Percentiles rank a stretch among this genome's conserved stretches.
These are phyloP conservation scores for Paramisgurnus dabryanus DNA, from an alignment of 2,113 vertebrate genomes.

Conservation along the genomic window DNA sequence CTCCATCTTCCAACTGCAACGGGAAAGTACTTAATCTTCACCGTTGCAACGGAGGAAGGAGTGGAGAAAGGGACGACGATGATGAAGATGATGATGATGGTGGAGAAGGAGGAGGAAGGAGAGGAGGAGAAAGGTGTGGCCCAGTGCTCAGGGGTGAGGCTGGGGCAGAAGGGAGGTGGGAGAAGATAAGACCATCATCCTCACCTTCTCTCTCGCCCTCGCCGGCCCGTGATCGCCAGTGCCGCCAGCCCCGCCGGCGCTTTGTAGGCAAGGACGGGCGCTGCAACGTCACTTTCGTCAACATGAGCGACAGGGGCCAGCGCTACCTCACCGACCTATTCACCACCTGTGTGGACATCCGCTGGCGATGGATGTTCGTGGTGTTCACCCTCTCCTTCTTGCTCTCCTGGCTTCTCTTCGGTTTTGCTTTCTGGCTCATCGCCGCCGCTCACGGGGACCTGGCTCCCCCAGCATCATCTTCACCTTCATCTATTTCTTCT, in stretches of 20 bases:
- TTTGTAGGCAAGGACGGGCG: conserved; percentile 90
- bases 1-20: conserved; percentile 67
- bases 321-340: conserved; percentile 90
- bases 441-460: conserved; percentile 85
- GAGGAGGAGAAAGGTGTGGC: conserved; percentile 59
- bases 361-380: conserved; percentile 92
- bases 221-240: conserved; percentile 39
- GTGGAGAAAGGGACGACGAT: conserved; percentile 42
- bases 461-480: conserved; percentile 46
- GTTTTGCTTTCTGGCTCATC: conserved; percentile 89
- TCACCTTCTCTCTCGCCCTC: conserved; percentile 61
- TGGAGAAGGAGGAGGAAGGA: conserved; percentile 57
- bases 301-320: conserved; percentile 87
- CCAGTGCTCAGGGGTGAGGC: conserved; percentile 28
- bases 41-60: conserved; percentile 54
- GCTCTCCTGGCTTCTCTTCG: conserved; percentile 90
- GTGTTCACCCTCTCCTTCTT: conserved; percentile 90
- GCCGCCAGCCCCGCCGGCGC: conserved; percentile 74
- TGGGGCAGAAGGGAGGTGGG: conserved; percentile 39
- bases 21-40: conserved; percentile 67
- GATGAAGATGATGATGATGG: conserved; percentile 62
- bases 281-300: conserved; percentile 89
- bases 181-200: conserved; percentile 40
- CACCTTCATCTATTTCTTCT: conserved; percentile 45
- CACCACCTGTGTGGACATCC: conserved; percentile 91